These are phyloP conservation scores for Euzophera pinguis DNA, from an alignment of 2,888 invertebrate genomes.

Conservation along the genomic window DNA sequence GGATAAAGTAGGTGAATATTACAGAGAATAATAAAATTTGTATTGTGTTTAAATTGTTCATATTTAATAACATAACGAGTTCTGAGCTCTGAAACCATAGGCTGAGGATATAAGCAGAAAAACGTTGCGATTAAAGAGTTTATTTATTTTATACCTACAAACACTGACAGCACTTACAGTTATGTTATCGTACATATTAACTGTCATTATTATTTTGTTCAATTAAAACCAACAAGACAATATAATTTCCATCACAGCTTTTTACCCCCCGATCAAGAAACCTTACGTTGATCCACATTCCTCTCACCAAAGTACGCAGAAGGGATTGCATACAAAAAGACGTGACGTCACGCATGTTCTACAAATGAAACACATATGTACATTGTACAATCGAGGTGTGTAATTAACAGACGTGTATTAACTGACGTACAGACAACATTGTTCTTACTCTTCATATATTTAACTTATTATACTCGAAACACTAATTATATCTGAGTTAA, in stretches of 20 bases:
- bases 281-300: conserved; percentile 45
- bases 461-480: no score
- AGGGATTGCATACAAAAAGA: conserved; percentile 30
- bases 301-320: conserved; percentile 43
- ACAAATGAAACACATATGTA: not conserved
- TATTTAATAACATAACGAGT: no score
- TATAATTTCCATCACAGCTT: conserved; percentile 1
- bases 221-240: not conserved
- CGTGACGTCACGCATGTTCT: conserved; percentile 1
- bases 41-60: no score
- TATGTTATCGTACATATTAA: no score
- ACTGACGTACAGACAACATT: not conserved
- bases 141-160: no score
- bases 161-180: no score
- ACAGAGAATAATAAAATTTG: no score
- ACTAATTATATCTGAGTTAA: not conserved
- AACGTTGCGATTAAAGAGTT: no score
- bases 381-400: conserved; percentile 18
- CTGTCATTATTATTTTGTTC: not conserved
- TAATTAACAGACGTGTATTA: conserved; percentile 36
- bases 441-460: no score
- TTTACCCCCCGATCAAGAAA: conserved; percentile 29
- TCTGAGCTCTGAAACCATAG: no score
- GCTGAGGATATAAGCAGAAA: no score
- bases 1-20: no score